Percentiles rank a stretch among this genome's conserved stretches.
Conservation (phyloP, 2,797 vertebrate species). For the Epinephelus malabaricus region DNA sequence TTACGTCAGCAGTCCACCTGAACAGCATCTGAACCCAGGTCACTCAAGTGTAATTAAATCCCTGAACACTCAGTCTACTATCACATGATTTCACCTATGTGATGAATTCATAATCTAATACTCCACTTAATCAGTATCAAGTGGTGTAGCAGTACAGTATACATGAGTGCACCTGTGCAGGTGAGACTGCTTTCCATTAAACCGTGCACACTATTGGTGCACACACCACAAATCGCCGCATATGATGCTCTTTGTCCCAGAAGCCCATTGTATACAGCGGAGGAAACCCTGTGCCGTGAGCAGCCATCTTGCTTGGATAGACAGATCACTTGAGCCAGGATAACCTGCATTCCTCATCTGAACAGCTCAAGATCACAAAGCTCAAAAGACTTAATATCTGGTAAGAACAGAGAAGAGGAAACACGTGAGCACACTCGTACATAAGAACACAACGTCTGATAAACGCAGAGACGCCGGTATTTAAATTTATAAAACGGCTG, state of each 20-base stretch:
- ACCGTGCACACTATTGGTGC: constrained; percentile 8
- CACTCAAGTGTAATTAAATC: background rate
- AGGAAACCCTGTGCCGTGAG: constrained; percentile 93
- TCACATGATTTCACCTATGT: background rate
- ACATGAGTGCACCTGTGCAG: constrained; percentile 66
- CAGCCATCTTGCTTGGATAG: constrained; percentile 95
- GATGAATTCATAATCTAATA: background rate
- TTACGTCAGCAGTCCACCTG: too few relatives aligned
- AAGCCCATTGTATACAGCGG: constrained; percentile 87
- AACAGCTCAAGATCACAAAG: constrained; percentile 69
- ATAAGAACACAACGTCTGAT: background rate
- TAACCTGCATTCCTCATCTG: constrained; percentile 81
- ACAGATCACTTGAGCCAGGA: constrained; percentile 82
- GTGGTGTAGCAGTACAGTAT: background rate
- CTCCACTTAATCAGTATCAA: background rate
- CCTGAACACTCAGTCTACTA: background rate
- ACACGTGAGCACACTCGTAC: background rate
- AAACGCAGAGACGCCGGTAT: background rate
- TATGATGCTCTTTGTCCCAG: constrained; percentile 86
- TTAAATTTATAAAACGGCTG: constrained; percentile 5
- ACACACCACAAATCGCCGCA: constrained; percentile 63
- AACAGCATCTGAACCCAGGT: background rate
- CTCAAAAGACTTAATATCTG: constrained; percentile 64
- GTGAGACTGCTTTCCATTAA: constrained; percentile 32
- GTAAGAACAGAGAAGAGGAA: constrained; percentile 64